phyloP scores from a whole-genome alignment of 2,113 vertebrate species.

The Urocitellus parryii region DNA sequence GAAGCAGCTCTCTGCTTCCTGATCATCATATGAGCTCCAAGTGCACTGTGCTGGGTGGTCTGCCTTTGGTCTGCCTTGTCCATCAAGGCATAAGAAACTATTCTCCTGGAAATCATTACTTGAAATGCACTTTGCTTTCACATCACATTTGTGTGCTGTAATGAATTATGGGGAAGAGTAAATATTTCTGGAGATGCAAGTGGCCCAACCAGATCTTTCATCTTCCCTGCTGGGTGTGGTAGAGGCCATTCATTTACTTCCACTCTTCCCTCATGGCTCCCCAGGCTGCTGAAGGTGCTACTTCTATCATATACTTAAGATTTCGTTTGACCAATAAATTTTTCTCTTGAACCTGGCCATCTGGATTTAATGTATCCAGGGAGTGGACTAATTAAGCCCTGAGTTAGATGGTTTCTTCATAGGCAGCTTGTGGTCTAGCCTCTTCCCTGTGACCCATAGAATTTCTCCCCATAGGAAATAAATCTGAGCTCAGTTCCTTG shows the following conservation, averaged over 20 bases:
- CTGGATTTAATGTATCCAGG: conserved; percentile 53
- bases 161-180: conserved; percentile 78
- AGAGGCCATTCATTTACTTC: conserved; percentile 67
- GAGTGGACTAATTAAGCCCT: conserved; percentile 73
- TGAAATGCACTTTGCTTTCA: conserved; percentile 59
- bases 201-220: conserved; percentile 61
- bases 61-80: background rate
- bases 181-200: conserved; percentile 76
- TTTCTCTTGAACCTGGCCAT: conserved; percentile 72
- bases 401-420: conserved; percentile 7
- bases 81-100: conserved; percentile 39
- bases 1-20: too few species aligned
- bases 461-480: conserved; percentile 56
- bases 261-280: conserved; percentile 38
- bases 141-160: conserved; percentile 34
- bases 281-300: conserved; percentile 61
- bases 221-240: conserved; percentile 72
- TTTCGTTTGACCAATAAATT: conserved; percentile 80
- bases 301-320: conserved; percentile 44
- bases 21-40: background rate
- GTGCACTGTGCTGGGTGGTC: background rate
- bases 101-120: conserved; percentile 65
- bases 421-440: conserved; percentile 19
- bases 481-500: conserved; percentile 22
- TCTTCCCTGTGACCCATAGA: conserved; percentile 26